Conservation (phyloP, 2,888 invertebrate genomes). For the Gonocerus acuteangulatus region DNA sequence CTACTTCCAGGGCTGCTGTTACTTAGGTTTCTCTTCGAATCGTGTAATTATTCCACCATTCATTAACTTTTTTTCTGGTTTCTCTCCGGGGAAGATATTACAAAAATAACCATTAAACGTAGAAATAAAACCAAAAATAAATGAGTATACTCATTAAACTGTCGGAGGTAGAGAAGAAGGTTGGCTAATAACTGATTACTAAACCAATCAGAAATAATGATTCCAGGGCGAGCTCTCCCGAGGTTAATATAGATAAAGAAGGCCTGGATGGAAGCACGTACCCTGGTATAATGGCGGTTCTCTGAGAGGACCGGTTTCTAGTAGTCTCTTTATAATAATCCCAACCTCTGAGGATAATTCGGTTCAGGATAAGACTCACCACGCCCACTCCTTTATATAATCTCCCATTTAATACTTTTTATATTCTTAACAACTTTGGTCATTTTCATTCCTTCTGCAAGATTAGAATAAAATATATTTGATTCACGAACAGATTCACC, state of each 20-base stretch:
- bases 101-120: not conserved
- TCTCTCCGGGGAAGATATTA: not conserved
- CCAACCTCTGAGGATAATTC: constrained; percentile 12
- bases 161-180: not conserved
- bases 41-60: too few species aligned
- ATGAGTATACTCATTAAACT: not conserved
- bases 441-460: too few species aligned
- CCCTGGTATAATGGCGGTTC: constrained; percentile 1
- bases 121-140: not conserved
- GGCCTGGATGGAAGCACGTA: constrained; percentile 2
- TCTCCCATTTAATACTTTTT: too few species aligned
- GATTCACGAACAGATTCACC: too few species aligned
- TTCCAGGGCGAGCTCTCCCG: not conserved
- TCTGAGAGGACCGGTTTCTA: constrained; percentile 9
- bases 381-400: constrained; percentile 7
- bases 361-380: not conserved
- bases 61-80: too few species aligned
- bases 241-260: constrained; percentile 14
- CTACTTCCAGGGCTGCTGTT: too few species aligned
- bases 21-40: too few species aligned
- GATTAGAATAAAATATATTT: too few species aligned
- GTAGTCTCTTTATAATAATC: constrained; percentile 17
- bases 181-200: not conserved
- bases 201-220: constrained; percentile 17
- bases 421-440: too few species aligned